Conservation (phyloP, 2,888 invertebrate genomes). For the Melanophora roralis region DNA sequence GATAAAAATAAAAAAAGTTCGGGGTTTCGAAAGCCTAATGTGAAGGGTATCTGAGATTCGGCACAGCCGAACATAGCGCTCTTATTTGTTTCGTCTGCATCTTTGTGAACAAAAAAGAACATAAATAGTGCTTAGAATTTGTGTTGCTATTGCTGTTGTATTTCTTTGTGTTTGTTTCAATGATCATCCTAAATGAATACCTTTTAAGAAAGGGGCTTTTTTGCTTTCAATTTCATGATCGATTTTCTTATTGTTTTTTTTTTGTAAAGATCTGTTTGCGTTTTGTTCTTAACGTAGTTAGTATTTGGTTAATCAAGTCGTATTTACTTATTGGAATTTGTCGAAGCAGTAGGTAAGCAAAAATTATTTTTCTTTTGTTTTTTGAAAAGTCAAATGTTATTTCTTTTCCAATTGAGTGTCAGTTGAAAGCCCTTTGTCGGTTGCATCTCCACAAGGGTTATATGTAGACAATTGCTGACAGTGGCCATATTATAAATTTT, state of each 20-base stretch:
- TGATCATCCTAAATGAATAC: conserved; percentile 53
- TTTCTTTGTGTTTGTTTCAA: conserved; percentile 16
- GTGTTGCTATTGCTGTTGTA: conserved; percentile 36
- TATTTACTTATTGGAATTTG: conserved; percentile 48
- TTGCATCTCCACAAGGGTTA: conserved; percentile 8
- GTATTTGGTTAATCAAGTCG: no score
- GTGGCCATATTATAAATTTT: no score
- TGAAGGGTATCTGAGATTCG: no score
- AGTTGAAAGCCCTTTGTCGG: conserved; percentile 45
- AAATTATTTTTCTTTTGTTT: conserved; percentile 36
- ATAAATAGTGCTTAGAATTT: conserved; percentile 23
- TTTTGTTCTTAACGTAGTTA: no score
- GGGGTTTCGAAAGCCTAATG: no score
- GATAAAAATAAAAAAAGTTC: no score
- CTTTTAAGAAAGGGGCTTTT: conserved; percentile 56
- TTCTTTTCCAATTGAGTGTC: conserved; percentile 11
- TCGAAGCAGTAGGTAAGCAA: conserved; percentile 36
- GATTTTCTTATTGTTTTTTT: conserved; percentile 13
- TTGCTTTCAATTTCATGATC: conserved; percentile 60
- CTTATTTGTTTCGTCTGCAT: conserved; percentile 65
- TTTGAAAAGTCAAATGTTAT: background rate
- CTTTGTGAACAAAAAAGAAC: conserved; percentile 12
- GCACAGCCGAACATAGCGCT: no score
- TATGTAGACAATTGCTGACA: conserved; percentile 12
- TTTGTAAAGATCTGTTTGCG: background rate